Evolutionary conservation across 2,797 vertebrate genomes (phyloP).

Genomic region (Sebastes umbrosus): DNA sequence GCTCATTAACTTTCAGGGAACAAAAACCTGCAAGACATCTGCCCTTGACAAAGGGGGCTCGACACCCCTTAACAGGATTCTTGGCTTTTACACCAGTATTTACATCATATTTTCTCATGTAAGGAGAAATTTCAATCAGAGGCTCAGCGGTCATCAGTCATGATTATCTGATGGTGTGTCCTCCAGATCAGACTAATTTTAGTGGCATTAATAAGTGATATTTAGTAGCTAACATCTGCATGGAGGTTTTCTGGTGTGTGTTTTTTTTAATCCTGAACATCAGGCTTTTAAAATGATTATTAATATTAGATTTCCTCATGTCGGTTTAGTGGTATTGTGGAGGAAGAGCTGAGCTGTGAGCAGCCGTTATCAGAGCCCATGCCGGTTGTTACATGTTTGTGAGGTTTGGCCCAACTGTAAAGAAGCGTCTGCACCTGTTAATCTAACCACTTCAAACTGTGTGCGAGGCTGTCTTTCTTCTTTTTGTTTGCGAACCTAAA

Average conservation of each 20-base stretch:
- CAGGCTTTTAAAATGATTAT: background rate
- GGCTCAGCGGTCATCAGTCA: constrained; percentile 13
- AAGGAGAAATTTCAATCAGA: constrained; percentile 20
- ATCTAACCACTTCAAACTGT: background rate
- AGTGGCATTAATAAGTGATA: background rate
- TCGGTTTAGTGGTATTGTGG: background rate
- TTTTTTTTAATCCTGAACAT: background rate
- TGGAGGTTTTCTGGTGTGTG: background rate
- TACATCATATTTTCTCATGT: constrained; percentile 41
- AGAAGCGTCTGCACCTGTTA: background rate
- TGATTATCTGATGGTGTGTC: background rate
- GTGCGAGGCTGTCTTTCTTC: background rate
- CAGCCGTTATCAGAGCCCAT: background rate
- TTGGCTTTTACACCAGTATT: constrained; percentile 29
- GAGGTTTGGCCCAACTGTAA: background rate
- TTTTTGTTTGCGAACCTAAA: background rate
- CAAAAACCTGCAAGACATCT: constrained; percentile 53
- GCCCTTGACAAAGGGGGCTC: constrained; percentile 54
- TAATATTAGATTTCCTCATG: background rate
- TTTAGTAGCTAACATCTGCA: background rate
- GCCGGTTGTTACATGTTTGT: background rate
- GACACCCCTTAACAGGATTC: constrained; percentile 46
- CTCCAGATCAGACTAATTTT: background rate
- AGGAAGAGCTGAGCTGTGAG: background rate
- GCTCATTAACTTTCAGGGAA: constrained; percentile 61